These are phyloP conservation scores for Taenaris catops DNA, from an alignment of 2,888 invertebrate species.

Conservation along the genomic window DNA sequence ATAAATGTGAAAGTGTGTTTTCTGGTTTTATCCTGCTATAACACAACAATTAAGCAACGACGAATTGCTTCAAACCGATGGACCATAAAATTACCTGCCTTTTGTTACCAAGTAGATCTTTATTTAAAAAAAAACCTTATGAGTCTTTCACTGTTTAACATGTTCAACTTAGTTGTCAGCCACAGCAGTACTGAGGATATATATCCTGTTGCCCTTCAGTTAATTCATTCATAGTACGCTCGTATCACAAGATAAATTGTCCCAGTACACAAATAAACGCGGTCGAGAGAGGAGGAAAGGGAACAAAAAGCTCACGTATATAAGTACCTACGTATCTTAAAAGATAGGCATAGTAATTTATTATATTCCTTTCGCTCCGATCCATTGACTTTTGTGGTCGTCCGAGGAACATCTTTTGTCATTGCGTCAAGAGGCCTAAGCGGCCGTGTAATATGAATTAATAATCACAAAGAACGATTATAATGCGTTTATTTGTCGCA, in stretches of 20 bases:
- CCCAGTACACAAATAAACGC: slow-evolving; percentile 66
- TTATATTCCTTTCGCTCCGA: slow-evolving; percentile 68
- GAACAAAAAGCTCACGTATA: slow-evolving; percentile 51
- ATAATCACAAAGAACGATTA: slow-evolving; percentile 75
- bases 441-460: slow-evolving; percentile 79
- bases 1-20: too few species aligned
- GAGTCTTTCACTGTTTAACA: too few species aligned
- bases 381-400: slow-evolving; percentile 72
- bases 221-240: slow-evolving; percentile 65
- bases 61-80: too few species aligned
- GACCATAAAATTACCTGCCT: too few species aligned
- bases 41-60: too few species aligned
- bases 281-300: slow-evolving; percentile 49
- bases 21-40: too few species aligned
- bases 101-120: too few species aligned
- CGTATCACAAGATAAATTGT: slow-evolving; percentile 73
- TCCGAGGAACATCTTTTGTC: slow-evolving; percentile 64
- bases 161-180: too few species aligned
- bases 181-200: too few species aligned
- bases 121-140: too few species aligned
- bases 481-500: slow-evolving; percentile 71
- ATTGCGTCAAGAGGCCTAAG: slow-evolving; percentile 63
- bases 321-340: slow-evolving; percentile 50
- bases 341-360: slow-evolving; percentile 67
- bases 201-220: slow-evolving; percentile 37